phyloP scores from a whole-genome alignment of 2,888 invertebrate genomes.

The Orthosia gracilis region DNA sequence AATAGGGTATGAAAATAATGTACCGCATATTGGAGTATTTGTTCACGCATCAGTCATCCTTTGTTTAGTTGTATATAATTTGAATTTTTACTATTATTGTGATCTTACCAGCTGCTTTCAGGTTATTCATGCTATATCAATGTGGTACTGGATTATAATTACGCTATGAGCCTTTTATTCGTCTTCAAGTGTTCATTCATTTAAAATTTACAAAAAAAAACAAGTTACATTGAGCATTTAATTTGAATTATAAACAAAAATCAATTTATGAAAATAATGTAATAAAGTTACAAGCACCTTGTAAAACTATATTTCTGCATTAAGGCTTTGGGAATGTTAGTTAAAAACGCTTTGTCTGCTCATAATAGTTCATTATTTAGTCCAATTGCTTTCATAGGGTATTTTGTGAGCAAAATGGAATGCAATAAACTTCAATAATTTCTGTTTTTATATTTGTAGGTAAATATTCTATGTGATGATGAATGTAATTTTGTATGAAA shows the following conservation, averaged over 20 bases:
- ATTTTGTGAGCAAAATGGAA: slow-evolving; percentile 59
- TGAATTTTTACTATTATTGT: slow-evolving; percentile 74
- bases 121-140: slow-evolving; percentile 53
- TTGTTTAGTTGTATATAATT: slow-evolving; percentile 77
- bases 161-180: slow-evolving; percentile 48
- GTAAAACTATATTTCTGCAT: slow-evolving; percentile 30
- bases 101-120: slow-evolving; percentile 69
- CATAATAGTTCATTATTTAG: slow-evolving; percentile 38
- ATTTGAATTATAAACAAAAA: slow-evolving; percentile 40
- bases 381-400: slow-evolving; percentile 50
- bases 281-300: slow-evolving; percentile 18
- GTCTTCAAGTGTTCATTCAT: slow-evolving; percentile 49
- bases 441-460: slow-evolving; percentile 63
- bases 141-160: slow-evolving; percentile 47
- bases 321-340: slow-evolving; percentile 48
- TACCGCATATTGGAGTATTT: slow-evolving; percentile 69
- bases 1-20: slow-evolving; percentile 76
- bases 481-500: slow-evolving; percentile 63
- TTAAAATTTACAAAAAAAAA: slow-evolving; percentile 48
- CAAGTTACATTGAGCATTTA: slow-evolving; percentile 47
- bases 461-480: slow-evolving; percentile 58
- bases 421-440: slow-evolving; percentile 59
- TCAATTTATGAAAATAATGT: slow-evolving; percentile 26
- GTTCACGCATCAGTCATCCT: slow-evolving; percentile 74
- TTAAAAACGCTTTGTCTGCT: slow-evolving; percentile 35